These are phyloP conservation scores for Aphelenchoides fujianensis DNA, from an alignment of 1,140 invertebrate genomes.

Conservation along the genomic window DNA sequence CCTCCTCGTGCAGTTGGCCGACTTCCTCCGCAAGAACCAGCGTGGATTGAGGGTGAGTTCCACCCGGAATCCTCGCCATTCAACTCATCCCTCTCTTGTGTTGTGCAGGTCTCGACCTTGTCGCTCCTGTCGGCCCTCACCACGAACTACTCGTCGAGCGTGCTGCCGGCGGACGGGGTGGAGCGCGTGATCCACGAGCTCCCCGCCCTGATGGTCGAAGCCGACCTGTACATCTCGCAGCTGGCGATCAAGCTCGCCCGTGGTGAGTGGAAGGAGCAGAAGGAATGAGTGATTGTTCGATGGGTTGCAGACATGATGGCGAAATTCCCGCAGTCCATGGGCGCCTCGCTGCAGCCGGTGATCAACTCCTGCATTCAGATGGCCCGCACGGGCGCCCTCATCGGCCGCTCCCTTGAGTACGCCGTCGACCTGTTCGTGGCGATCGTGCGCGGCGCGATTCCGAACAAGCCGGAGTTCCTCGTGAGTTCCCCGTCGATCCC, in stretches of 20 bases:
- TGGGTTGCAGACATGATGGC: constrained; percentile 3
- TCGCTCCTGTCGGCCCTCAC: constrained; percentile 84
- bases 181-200: constrained; percentile 72
- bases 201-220: constrained; percentile 82
- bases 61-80: too few species aligned
- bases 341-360: background rate
- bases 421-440: constrained; percentile 18
- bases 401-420: constrained; percentile 5
- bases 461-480: constrained; percentile 35
- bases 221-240: constrained; percentile 91
- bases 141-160: constrained; percentile 72
- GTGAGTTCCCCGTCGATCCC: background rate
- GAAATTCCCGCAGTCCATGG: constrained; percentile 9
- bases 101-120: constrained; percentile 82
- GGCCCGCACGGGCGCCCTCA: background rate
- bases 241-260: constrained; percentile 68
- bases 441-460: constrained; percentile 52
- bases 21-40: constrained; percentile 94
- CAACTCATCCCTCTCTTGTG: too few species aligned
- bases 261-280: too few species aligned
- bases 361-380: background rate
- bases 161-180: constrained; percentile 29
- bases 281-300: too few species aligned
- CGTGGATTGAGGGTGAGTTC: constrained; percentile 71
- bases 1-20: constrained; percentile 82